Evolutionary conservation across 2,888 invertebrate species (phyloP).

Genomic region (Stenchaetothrips biformis): DNA sequence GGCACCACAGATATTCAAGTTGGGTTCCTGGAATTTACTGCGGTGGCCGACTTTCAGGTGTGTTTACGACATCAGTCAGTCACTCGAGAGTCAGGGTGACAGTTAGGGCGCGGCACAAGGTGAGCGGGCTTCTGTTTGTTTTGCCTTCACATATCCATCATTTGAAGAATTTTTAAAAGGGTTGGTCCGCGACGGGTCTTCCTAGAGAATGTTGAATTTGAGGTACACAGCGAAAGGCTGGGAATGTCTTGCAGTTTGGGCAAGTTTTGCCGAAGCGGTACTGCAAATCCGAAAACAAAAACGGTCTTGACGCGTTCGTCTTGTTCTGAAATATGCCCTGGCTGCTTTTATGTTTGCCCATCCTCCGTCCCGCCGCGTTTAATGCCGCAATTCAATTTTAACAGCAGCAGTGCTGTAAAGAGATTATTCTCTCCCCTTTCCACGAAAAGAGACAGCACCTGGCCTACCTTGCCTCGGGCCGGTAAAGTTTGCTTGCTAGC

Average conservation of each 20-base stretch:
- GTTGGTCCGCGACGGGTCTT: background rate
- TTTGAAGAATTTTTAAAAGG: too few species aligned
- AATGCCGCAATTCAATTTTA: constrained; percentile 24
- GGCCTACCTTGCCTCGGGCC: too few species aligned
- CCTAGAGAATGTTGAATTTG: background rate
- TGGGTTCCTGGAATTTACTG: too few species aligned
- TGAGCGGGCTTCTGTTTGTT: background rate
- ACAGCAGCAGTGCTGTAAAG: constrained; percentile 7
- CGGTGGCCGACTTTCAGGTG: background rate
- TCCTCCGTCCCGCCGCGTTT: background rate
- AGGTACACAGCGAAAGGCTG: background rate
- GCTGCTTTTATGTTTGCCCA: background rate
- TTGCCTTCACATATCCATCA: background rate
- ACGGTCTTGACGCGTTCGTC: background rate
- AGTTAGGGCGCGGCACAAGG: background rate
- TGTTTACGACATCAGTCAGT: background rate
- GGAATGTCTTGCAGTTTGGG: background rate
- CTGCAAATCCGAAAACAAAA: too few species aligned
- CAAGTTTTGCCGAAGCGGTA: too few species aligned
- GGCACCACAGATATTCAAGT: too few species aligned
- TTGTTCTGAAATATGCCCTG: background rate
- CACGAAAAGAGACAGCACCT: background rate
- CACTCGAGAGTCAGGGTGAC: background rate
- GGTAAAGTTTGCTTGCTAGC: too few species aligned
- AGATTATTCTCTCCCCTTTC: constrained; percentile 10